Evolutionary conservation across 2,797 vertebrate species (phyloP), one percentile per base, ranked within the genome.

Genomic region (Schizopygopsis malacanthus): DNA sequence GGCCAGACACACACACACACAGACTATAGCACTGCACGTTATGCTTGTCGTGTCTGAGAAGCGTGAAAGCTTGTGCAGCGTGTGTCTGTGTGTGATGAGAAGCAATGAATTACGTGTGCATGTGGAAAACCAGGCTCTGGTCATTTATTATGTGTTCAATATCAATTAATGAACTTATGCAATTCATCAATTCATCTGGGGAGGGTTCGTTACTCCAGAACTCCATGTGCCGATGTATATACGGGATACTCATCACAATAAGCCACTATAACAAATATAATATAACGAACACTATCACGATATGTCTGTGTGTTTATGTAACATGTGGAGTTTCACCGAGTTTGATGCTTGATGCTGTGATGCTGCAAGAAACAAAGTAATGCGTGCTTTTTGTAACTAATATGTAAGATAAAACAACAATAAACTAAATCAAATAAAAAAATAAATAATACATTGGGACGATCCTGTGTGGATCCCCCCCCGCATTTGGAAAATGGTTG

Each of bases 111-210:
- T 50, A 72, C 8, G 6, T 70, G 83, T 56, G 10, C 61, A 13
- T 73, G 41, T 81, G 77, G 75, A 86, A 79, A 56, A 81, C 18
- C 56, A 56, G 76, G 61, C 77, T 75, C 56, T 20, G 25, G 33
- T 85, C 69, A 43, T 85, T 83, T 83, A 72, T 81, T 39, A 71
- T 65, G 61, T 54, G 79, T 69, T 82, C 67, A 56, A 79, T 75
- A 82, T 79, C 70, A 85, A 52, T 83, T 61, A 85, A 77, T 65
- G 52, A 81, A 50, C n/a, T 82, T 61, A 43, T 78, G 47, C 2
- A 50, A 69, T 43, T 4, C 4, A 71, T 13, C 28, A 70, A 71
- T 77, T 50, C 15, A 76, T 52, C 13, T 43, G 63, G 11, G 28
- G 54, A 43, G 37, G 6, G 54, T 5, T 22, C 41, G 39, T n/a